Percentiles rank a stretch among this genome's conserved stretches.
Conservation (phyloP, 2,113 vertebrate species). For the Gasterosteus nipponicus region DNA sequence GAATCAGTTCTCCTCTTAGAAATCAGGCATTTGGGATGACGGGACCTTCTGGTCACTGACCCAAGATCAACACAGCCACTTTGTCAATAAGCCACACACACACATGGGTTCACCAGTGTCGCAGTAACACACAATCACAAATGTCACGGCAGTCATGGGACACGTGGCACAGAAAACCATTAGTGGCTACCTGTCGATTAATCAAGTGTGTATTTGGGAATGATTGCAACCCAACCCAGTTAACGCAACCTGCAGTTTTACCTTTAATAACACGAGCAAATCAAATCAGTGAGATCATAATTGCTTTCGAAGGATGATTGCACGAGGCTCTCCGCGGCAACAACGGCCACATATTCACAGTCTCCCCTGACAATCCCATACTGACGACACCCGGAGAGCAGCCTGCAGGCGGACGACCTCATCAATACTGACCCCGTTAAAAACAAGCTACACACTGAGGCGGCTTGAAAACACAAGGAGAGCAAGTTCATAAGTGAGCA, state of each 20-base stretch:
- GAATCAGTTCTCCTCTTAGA: constrained; percentile 9
- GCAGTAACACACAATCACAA: constrained; percentile 7
- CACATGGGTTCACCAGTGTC: constrained; percentile 15
- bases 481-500: constrained; percentile 19
- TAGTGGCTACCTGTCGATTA: neutral
- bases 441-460: constrained; percentile 16
- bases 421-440: constrained; percentile 3
- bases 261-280: neutral
- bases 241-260: neutral
- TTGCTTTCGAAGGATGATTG: neutral
- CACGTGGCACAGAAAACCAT: neutral
- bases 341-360: neutral
- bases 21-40: neutral
- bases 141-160: constrained; percentile 7
- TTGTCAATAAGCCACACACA: constrained; percentile 37
- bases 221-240: neutral
- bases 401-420: neutral
- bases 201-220: neutral
- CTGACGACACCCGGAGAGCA: neutral
- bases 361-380: neutral
- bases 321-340: neutral
- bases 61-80: constrained; percentile 17
- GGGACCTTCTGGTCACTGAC: constrained; percentile 31
- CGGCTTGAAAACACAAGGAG: neutral
- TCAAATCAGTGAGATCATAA: neutral